Evolutionary conservation across 1,140 invertebrate species (phyloP), one percentile per base, ranked within the genome.

Genomic region (Bombus polaris): DNA sequence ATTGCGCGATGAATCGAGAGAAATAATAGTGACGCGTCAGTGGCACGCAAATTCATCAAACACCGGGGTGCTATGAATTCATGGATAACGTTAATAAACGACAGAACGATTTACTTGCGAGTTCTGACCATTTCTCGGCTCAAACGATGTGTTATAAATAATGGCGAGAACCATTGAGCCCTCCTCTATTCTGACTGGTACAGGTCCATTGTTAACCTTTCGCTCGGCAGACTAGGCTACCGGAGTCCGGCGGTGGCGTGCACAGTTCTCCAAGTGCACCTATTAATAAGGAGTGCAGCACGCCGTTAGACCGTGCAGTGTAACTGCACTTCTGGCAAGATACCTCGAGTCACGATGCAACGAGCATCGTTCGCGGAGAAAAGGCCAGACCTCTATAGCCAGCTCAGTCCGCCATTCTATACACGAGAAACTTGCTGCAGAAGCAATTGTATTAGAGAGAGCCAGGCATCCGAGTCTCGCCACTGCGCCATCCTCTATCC

Each of bases 361-460:
- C 57, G 77, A 88, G 39, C 86, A 77, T 70, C 76, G 62, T 12
- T 70, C n/a, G 77, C 32, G 13, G 59, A 85, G 79, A 85, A 75
- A 81, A 74, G 71, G 37, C 42, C 39, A 68, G 53, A 53, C 1
- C 66, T 70, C 75, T 28, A 44, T 71, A 39, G 35, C n/a, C 62
- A 35, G 15, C 65, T 12, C 28, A 28, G 3, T 1, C 37, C 25
- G 59, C 62, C 47, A 35, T 78, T 59, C 74, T 32, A 76, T 87
- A 71, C 77, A 70, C 85, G 77, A 57, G 83, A 79, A 92, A 91
- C 88, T 93, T 83, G 84, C 74, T 75, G 42, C 74, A 80, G 74
- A 84, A 87, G 85, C 86, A 91, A 92, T 92, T 87, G 87, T 90
- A 92, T 92, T 90, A 90, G 83, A 83, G 65, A 35, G 74, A 65